A percentile compares a stretch with the other conserved stretches of the same genome.
phyloP scores from a whole-genome alignment of 2,113 vertebrate species.

The Mastomys coucha region DNA sequence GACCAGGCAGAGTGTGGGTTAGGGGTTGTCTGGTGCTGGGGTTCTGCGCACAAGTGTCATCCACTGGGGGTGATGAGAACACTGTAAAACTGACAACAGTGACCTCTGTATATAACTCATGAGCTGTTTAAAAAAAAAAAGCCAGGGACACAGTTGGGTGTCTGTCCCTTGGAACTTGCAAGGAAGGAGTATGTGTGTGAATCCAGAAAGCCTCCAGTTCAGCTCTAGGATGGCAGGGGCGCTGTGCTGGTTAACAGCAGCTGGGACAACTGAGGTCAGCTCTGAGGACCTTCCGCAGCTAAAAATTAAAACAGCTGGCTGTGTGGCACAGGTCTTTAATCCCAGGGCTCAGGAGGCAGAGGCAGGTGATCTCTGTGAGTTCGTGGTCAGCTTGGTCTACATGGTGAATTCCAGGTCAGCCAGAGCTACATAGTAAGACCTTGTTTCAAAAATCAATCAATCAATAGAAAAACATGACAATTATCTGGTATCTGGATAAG shows the following conservation, averaged over 20 bases:
- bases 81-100: not conserved
- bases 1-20: not conserved
- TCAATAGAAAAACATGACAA: not conserved
- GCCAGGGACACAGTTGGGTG: not conserved
- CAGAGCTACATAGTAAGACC: not conserved
- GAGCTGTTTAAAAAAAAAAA: not conserved
- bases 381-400: not conserved
- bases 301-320: not conserved
- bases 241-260: not conserved
- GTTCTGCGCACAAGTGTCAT: not conserved
- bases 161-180: not conserved
- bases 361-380: not conserved
- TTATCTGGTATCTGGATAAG: not conserved
- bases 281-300: not conserved
- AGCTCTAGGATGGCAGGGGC: not conserved
- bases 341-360: not conserved
- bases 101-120: not conserved
- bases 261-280: not conserved
- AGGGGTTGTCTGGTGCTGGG: not conserved
- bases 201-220: not conserved
- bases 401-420: not conserved
- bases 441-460: not conserved
- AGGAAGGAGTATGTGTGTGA: not conserved
- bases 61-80: not conserved
- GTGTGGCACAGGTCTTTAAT: not conserved